Conservation (phyloP, 2,888 invertebrate genomes). For the Stegana nigrithorax region DNA sequence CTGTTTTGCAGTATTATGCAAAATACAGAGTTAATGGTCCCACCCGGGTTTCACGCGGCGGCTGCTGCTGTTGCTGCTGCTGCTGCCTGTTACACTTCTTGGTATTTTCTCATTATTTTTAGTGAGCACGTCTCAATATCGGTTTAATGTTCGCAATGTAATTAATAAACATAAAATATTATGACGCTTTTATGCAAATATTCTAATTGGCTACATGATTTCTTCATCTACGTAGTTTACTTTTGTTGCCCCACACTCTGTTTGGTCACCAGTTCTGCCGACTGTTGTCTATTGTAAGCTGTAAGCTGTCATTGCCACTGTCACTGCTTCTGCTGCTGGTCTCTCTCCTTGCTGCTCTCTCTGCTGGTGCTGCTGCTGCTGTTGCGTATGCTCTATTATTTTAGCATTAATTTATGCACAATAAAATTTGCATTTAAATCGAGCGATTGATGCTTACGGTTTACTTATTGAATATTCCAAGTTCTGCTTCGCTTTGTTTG, state of each 20-base stretch:
- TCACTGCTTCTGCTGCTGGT: neutral
- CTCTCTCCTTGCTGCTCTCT: neutral
- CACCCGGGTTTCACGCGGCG: no score
- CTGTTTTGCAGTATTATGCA: no score
- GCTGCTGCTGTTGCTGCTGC: neutral
- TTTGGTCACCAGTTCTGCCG: neutral
- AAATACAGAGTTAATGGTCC: no score
- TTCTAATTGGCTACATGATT: slow-evolving; percentile 49
- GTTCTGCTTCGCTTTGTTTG: neutral
- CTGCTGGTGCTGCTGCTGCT: neutral
- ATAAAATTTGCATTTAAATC: slow-evolving; percentile 51
- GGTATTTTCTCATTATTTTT: neutral
- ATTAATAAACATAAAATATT: slow-evolving; percentile 52
- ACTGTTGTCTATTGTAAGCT: neutral
- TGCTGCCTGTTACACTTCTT: neutral
- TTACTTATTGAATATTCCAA: slow-evolving; percentile 6
- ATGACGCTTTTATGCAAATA: slow-evolving; percentile 54
- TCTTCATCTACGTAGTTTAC: slow-evolving; percentile 36
- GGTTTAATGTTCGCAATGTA: slow-evolving; percentile 24
- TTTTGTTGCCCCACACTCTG: neutral
- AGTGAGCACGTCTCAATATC: slow-evolving; percentile 6
- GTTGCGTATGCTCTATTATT: slow-evolving; percentile 15
- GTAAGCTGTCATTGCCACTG: neutral
- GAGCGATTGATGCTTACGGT: slow-evolving; percentile 10
- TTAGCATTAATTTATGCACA: slow-evolving; percentile 43